Percentiles rank a stretch among this genome's conserved stretches.
Conservation (phyloP, 2,113 vertebrate species). For the Gobio gobio region DNA sequence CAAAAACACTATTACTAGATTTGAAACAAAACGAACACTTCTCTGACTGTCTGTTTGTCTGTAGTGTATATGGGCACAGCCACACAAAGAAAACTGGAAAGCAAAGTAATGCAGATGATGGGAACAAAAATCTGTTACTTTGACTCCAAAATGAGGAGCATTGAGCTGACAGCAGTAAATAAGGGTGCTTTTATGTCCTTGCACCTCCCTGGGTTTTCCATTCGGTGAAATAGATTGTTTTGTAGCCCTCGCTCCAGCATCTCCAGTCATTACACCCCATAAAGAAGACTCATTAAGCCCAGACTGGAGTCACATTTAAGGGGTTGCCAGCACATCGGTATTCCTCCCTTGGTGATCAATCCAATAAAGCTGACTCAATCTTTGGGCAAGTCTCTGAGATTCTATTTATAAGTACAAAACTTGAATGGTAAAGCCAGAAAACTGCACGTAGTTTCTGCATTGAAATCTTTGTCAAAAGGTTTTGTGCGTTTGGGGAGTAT, state of each 20-base stretch:
- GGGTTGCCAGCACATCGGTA: conserved; percentile 66
- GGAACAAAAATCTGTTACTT: conserved; percentile 8
- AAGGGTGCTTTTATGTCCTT: conserved; percentile 58
- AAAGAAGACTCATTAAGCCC: conserved; percentile 71
- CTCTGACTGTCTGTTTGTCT: too few relatives aligned
- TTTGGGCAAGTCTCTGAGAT: conserved; percentile 59
- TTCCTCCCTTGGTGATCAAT: conserved; percentile 72
- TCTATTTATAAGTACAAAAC: conserved; percentile 35
- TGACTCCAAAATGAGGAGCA: conserved; percentile 21
- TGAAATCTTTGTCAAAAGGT: neutral
- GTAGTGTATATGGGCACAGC: neutral
- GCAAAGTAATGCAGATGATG: neutral
- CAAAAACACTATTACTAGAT: neutral
- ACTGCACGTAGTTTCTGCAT: neutral
- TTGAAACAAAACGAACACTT: neutral
- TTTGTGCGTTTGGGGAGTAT: neutral
- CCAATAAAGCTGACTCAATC: conserved; percentile 69
- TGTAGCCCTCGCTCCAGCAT: conserved; percentile 64
- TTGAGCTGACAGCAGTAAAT: conserved; percentile 30
- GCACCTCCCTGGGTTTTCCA: conserved; percentile 56
- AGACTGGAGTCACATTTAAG: conserved; percentile 65
- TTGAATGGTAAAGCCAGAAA: conserved; percentile 3
- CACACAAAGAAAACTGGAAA: neutral
- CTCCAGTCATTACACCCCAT: conserved; percentile 66
- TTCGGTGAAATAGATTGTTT: conserved; percentile 64